These are phyloP conservation scores for Exocentrus adspersus DNA, from an alignment of 2,888 invertebrate genomes.

Conservation along the genomic window DNA sequence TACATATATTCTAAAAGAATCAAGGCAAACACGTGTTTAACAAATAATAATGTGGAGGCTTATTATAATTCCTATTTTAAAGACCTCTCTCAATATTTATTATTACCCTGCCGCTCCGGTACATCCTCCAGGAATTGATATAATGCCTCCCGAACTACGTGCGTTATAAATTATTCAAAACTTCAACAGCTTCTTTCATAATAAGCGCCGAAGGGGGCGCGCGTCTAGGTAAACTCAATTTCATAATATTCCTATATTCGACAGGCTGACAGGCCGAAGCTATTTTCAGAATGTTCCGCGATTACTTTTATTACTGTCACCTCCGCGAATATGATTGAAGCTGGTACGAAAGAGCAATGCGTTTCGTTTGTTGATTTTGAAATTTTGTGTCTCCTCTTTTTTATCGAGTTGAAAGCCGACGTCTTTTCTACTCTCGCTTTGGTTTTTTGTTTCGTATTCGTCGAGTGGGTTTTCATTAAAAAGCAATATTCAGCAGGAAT, in stretches of 20 bases:
- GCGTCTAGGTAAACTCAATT: conserved; percentile 9
- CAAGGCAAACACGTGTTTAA: no score
- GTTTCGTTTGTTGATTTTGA: neutral
- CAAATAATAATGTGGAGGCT: no score
- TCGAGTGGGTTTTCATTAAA: no score
- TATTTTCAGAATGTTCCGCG: conserved; percentile 13
- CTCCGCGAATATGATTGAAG: conserved; percentile 8
- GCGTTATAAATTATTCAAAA: conserved; percentile 19
- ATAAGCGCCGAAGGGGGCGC: conserved; percentile 13
- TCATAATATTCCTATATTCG: conserved; percentile 13
- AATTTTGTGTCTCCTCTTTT: neutral
- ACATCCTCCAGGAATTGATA: neutral
- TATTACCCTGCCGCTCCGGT: neutral
- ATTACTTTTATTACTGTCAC: conserved; percentile 20
- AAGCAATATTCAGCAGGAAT: no score
- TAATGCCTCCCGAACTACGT: conserved; percentile 4
- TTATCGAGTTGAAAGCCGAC: neutral
- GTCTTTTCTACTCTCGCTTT: no score
- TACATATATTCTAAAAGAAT: no score
- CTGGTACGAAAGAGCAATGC: neutral
- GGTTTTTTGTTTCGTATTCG: no score
- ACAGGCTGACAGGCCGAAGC: conserved; percentile 7
- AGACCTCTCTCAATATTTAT: conserved; percentile 1
- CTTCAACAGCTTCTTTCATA: conserved; percentile 7
- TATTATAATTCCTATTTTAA: no score